These are phyloP conservation scores for Bubo blakistoni DNA, from an alignment of 2,113 vertebrate genomes.

Conservation along the genomic window DNA sequence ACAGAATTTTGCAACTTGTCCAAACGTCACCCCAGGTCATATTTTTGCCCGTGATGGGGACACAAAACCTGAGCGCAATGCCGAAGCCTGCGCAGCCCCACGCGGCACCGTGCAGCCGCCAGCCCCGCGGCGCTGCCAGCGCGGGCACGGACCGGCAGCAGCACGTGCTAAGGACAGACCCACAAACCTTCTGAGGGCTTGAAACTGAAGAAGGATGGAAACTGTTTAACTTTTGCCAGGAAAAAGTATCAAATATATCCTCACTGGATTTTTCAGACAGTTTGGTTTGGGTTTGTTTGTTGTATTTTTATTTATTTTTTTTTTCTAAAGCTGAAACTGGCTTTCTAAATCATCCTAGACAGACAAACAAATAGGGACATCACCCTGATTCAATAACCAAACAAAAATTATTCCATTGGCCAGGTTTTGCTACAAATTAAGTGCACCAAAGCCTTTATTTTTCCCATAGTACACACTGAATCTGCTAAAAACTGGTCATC, in stretches of 20 bases:
- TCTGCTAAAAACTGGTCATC: background rate
- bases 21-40: background rate
- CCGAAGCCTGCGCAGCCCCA: background rate
- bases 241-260: slow-evolving; percentile 56
- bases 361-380: background rate
- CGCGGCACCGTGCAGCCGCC: too few species aligned
- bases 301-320: background rate
- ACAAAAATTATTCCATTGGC: background rate
- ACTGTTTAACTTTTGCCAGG: slow-evolving; percentile 42
- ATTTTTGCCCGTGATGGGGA: background rate
- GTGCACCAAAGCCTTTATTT: background rate
- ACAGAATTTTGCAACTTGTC: slow-evolving; percentile 39
- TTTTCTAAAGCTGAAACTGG: background rate
- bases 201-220: slow-evolving; percentile 59
- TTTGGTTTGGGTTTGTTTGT: slow-evolving; percentile 16
- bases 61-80: background rate
- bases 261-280: slow-evolving; percentile 18
- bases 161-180: background rate
- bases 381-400: background rate
- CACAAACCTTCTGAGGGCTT: background rate
- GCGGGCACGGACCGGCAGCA: background rate
- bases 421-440: background rate
- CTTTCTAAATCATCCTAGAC: slow-evolving; percentile 18
- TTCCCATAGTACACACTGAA: fast-evolving
- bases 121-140: background rate